phyloP scores from a whole-genome alignment of 2,797 vertebrate genomes.

The Sebastes diploproa region DNA sequence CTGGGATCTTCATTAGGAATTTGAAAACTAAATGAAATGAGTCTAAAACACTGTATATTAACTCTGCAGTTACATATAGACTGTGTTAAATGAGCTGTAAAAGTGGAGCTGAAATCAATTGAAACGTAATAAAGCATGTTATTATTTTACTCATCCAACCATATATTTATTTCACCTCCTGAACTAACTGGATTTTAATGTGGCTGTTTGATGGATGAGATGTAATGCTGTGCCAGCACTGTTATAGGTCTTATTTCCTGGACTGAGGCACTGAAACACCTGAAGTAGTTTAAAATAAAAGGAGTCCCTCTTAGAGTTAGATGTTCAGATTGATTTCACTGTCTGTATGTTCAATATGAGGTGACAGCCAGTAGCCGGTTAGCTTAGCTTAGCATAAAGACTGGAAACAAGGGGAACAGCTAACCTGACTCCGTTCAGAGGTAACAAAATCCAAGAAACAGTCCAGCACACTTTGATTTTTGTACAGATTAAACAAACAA shows the following conservation, averaged over 20 bases:
- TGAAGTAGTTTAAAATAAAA: neutral
- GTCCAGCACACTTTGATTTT: neutral
- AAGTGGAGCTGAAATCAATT: neutral
- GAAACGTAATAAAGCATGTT: slow-evolving; percentile 7
- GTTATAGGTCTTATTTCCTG: neutral
- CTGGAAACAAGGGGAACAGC: neutral
- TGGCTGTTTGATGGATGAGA: neutral
- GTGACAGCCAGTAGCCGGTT: too few species aligned
- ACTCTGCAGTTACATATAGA: neutral
- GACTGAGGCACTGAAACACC: neutral
- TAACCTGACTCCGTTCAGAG: neutral
- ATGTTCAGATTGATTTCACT: neutral
- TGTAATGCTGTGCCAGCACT: neutral
- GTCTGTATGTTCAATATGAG: neutral
- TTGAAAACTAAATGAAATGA: neutral
- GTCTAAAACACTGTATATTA: neutral
- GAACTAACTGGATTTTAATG: neutral
- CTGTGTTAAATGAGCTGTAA: neutral
- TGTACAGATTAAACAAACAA: neutral
- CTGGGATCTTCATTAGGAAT: neutral
- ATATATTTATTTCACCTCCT: neutral
- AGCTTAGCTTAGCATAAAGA: neutral
- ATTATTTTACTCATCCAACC: slow-evolving; percentile 18
- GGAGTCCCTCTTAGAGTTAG: neutral
- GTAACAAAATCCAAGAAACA: neutral